A percentile compares a stretch with the other conserved stretches of the same genome.
Conservation (phyloP, 2,113 vertebrate genomes). For the Myrmecophaga tridactyla region DNA sequence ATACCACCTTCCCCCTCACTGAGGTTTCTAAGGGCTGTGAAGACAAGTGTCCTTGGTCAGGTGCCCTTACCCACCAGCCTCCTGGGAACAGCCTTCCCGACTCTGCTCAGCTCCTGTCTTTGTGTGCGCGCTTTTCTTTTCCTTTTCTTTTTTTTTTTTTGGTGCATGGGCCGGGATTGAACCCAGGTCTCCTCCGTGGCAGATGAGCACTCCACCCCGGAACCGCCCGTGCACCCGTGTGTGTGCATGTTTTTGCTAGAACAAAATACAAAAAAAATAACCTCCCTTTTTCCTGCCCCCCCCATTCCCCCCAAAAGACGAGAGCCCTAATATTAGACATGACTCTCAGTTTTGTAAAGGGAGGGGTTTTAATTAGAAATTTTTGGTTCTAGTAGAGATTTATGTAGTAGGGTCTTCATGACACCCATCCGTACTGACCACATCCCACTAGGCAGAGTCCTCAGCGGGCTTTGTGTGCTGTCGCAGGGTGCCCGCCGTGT, state of each 20-base stretch:
- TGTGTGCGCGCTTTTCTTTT: no score
- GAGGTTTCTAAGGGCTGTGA: background rate
- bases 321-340: background rate
- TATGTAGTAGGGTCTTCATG: background rate
- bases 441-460: background rate
- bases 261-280: background rate
- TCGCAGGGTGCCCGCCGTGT: rapidly evolving
- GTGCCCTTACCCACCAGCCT: no score
- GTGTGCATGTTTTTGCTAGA: background rate
- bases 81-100: background rate
- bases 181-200: no score
- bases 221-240: no score
- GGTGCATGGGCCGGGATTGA: no score
- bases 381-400: background rate
- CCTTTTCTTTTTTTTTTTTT: no score
- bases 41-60: background rate
- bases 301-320: background rate
- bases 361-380: background rate
- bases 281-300: no score
- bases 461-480: background rate
- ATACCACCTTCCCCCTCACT: background rate
- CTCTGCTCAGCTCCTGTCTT: background rate
- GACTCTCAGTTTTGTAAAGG: background rate
- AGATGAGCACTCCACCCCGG: no score
- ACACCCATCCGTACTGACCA: background rate